Evolutionary conservation across 2,113 vertebrate genomes (phyloP), one percentile per base, ranked within the genome.

Genomic region (Thamnophis sirtalis): DNA sequence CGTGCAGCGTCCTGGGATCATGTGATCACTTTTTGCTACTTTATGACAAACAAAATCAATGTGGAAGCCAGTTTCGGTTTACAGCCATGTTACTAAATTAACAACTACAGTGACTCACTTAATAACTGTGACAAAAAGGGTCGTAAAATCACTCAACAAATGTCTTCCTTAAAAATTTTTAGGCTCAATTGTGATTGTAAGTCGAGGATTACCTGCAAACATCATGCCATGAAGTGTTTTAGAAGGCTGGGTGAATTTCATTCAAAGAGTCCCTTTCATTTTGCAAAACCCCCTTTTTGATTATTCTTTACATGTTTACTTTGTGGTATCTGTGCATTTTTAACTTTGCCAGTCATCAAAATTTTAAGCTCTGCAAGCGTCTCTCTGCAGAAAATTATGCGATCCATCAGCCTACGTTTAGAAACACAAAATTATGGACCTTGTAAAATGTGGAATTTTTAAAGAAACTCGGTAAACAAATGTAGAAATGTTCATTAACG

Each of bases 201-300:
- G 9, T 63, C 1, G 0, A 60, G 58, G 58, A 63, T 26, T 63
- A 63, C 26, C 60, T 63, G 26, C 60, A 73, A 73, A 73, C 68
- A 73, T 73, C 13, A 19, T 13, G 11, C n/a, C 68, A 73, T 6
- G 1, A 73, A 33, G 15, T 33, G 13, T 95, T 54, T 26, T 63
- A 88, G 88, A 89, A 63, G 19, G 0, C 56, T 88, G n/a, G 89
- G 63, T 89, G 89, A 94, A 84, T 89, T 89, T 96, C 91, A 89
- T 95, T 94, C 92, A 43, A 89, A 89, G 60, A 49, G 49, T 24
- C 88, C 88, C 51, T 91, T 85, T 93, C 49, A 63, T 0, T 0
- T 96, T 96, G 94, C 90, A 93, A 93, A 94, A 84, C 92, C 93
- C 89, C 94, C 92, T 93, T 89, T 95, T 94, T 87, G 87, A 95